Conservation (phyloP, 2,797 vertebrate species). For the Pipistrellus kuhlii region DNA sequence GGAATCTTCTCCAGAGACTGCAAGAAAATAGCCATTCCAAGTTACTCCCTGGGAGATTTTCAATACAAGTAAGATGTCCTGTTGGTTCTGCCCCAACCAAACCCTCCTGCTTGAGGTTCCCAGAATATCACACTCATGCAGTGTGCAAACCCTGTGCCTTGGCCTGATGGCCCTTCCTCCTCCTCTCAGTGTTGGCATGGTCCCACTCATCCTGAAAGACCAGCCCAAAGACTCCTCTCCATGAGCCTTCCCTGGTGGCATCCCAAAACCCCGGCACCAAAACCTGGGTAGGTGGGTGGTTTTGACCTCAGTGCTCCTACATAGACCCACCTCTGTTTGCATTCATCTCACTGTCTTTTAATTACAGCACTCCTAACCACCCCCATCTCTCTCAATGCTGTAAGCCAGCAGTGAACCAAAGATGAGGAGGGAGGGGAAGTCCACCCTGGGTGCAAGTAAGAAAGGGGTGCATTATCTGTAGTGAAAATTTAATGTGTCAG, state of each 20-base stretch:
- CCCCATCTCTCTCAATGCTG: neutral
- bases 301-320: neutral
- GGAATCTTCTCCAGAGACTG: constrained; percentile 31
- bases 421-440: neutral
- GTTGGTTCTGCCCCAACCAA: constrained; percentile 7
- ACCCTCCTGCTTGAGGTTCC: neutral
- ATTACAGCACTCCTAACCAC: neutral
- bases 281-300: neutral
- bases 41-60: constrained; percentile 26
- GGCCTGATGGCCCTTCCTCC: neutral
- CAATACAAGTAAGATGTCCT: constrained; percentile 15
- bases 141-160: neutral
- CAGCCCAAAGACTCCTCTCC: neutral
- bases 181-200: constrained; percentile 5
- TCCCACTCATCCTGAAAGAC: neutral
- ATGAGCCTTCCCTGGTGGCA: neutral
- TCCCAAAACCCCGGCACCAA: neutral
- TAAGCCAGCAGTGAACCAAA: neutral
- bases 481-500: neutral
- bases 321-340: fast-evolving
- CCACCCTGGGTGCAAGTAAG: neutral
- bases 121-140: neutral
- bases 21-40: constrained; percentile 29
- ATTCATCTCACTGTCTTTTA: neutral
- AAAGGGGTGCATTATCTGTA: neutral